phyloP scores from a whole-genome alignment of 2,113 vertebrate genomes.

The Chroicocephalus ridibundus region DNA sequence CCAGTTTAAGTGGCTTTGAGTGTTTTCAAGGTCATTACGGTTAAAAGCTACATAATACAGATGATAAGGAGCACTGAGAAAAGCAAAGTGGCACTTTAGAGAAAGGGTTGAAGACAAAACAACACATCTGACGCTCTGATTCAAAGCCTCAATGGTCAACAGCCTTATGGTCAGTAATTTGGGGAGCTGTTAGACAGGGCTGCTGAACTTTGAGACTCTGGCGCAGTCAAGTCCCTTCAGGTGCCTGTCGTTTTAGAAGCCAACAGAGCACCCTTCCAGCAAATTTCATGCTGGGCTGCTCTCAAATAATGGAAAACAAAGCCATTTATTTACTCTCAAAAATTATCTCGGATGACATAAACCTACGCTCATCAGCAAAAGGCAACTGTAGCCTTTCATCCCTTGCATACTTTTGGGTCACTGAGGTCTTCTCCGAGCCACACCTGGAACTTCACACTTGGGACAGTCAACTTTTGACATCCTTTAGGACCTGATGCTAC shows the following conservation, averaged over 20 bases:
- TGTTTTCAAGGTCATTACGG: not conserved
- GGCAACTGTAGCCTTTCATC: not conserved
- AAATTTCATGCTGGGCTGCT: not conserved
- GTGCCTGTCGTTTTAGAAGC: not conserved
- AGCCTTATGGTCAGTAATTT: not conserved
- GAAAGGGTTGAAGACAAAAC: not conserved
- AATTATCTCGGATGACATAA: not conserved
- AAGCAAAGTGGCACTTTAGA: not conserved
- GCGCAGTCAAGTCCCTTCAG: not conserved
- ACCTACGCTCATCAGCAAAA: not conserved
- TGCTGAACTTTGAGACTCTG: not conserved
- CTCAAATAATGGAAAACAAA: not conserved
- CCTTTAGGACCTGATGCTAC: not conserved
- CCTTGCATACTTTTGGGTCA: not conserved
- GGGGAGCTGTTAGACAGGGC: not conserved
- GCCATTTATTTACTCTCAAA: not conserved
- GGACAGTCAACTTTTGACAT: not conserved
- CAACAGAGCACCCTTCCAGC: not conserved
- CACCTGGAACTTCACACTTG: not conserved
- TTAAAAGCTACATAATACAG: not conserved
- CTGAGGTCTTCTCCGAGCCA: not conserved
- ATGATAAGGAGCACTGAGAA: not conserved
- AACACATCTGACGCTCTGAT: not conserved
- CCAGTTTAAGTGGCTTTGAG: not conserved
- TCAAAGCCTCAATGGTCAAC: not conserved